These are phyloP conservation scores for Brachypodius melanocephalos DNA, from an alignment of 2,113 vertebrate genomes.

Conservation along the genomic window DNA sequence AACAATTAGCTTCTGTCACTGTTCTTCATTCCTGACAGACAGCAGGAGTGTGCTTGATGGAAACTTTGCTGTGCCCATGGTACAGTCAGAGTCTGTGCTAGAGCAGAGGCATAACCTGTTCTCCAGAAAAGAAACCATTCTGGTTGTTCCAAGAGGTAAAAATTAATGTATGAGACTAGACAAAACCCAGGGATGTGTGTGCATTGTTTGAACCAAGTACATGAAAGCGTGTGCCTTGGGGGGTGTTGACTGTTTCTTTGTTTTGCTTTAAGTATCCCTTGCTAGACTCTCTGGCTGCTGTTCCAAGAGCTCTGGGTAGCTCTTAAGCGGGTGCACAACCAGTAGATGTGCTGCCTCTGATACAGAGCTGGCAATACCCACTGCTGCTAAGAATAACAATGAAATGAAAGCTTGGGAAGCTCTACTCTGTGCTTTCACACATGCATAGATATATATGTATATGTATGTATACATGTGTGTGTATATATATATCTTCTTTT, in stretches of 20 bases:
- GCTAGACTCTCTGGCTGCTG: background rate
- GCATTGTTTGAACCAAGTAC: background rate
- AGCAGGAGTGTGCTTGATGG: background rate
- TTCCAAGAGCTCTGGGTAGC: background rate
- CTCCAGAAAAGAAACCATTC: background rate
- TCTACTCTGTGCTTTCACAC: background rate
- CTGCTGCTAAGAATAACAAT: background rate
- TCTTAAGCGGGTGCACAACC: background rate
- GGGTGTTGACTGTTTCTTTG: background rate
- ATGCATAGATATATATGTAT: fast-evolving
- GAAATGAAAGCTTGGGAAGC: background rate
- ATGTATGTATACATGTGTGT: fast-evolving
- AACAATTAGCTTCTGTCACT: background rate
- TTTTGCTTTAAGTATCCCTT: background rate
- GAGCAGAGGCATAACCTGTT: background rate
- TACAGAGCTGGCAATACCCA: background rate
- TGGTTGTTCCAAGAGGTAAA: background rate
- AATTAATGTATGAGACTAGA: no score
- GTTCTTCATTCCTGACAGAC: background rate
- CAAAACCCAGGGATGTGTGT: background rate
- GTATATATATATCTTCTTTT: background rate
- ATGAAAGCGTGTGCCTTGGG: background rate
- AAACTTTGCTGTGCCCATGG: background rate
- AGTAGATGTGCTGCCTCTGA: background rate
- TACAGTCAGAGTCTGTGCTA: background rate